These are phyloP conservation scores for Glossosoma conforme DNA, from an alignment of 1,140 invertebrate genomes.

Conservation along the genomic window DNA sequence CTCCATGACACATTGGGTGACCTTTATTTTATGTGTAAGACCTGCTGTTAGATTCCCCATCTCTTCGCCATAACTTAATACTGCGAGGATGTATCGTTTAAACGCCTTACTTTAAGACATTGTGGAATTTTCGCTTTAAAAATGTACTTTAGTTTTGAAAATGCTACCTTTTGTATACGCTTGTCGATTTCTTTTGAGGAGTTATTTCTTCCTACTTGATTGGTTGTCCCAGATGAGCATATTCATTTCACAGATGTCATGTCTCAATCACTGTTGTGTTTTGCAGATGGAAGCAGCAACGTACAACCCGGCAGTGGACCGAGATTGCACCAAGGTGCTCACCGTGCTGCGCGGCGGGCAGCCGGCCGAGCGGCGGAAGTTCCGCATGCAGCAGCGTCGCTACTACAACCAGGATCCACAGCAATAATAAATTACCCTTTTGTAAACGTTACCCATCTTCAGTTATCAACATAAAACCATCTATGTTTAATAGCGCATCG, in stretches of 20 bases:
- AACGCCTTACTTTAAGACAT: too few species aligned
- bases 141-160: background rate
- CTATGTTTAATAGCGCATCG: too few species aligned
- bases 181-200: background rate
- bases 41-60: too few species aligned
- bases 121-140: background rate
- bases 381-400: conserved; percentile 32
- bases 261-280: background rate
- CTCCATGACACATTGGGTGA: too few species aligned
- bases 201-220: background rate
- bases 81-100: too few species aligned
- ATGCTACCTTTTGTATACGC: background rate
- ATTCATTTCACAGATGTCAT: too few species aligned
- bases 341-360: conserved; percentile 36
- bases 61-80: too few species aligned
- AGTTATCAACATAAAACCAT: too few species aligned
- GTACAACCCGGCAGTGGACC: conserved; percentile 34
- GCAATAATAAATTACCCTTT: background rate
- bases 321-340: conserved; percentile 36
- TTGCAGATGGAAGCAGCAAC: conserved; percentile 33
- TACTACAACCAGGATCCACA: background rate
- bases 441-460: background rate
- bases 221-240: background rate
- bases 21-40: too few species aligned
- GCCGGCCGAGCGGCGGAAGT: conserved; percentile 37